These are phyloP conservation scores for Clivina fossor DNA, from an alignment of 2,888 invertebrate genomes.

Conservation along the genomic window DNA sequence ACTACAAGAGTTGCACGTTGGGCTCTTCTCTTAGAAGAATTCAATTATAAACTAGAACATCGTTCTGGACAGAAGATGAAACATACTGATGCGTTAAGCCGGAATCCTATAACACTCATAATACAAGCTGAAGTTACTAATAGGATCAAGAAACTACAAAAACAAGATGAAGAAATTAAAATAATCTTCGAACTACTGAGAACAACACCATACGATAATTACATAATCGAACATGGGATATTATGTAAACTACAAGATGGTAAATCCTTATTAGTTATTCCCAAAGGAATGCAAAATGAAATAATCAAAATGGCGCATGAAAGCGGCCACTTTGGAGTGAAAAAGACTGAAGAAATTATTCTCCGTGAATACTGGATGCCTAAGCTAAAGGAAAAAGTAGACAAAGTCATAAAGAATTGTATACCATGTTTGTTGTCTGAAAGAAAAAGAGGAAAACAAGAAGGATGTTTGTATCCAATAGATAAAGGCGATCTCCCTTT, in stretches of 20 bases:
- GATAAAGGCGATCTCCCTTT: background rate
- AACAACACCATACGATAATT: conserved; percentile 33
- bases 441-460: conserved; percentile 39
- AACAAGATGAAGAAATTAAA: conserved; percentile 34
- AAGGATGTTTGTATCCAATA: background rate
- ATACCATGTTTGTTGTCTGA: conserved; percentile 42
- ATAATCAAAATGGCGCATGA: conserved; percentile 36
- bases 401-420: conserved; percentile 37
- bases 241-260: conserved; percentile 24
- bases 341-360: conserved; percentile 38
- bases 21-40: conserved; percentile 39
- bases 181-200: conserved; percentile 33
- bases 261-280: conserved; percentile 40
- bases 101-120: conserved; percentile 4
- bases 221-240: conserved; percentile 28
- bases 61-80: conserved; percentile 35
- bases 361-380: conserved; percentile 38
- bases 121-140: no score
- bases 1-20: conserved; percentile 37
- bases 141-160: conserved; percentile 28
- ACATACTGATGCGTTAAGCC: conserved; percentile 36
- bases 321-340: conserved; percentile 35
- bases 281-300: conserved; percentile 35
- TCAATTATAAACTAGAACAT: conserved; percentile 36
- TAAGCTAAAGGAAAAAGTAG: conserved; percentile 37